Evolutionary conservation across 2,888 invertebrate species (phyloP), one percentile per base, ranked within the genome.

Genomic region (Ditylenchus weischeri): DNA sequence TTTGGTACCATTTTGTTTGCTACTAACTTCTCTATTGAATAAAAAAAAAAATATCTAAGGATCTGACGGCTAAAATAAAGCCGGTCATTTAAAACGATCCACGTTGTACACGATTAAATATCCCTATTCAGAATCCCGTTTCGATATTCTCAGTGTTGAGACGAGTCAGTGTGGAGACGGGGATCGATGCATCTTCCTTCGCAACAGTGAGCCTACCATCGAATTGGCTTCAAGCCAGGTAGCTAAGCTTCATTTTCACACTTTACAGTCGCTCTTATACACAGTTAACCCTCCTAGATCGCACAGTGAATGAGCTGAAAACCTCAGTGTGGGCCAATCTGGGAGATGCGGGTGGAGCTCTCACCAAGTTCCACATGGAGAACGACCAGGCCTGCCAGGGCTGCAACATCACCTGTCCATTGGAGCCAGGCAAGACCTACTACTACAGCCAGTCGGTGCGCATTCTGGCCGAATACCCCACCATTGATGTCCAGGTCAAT

Each of bases 401-500:
- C 43, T 63, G 59, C 49, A 73, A 73, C 61, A 62, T 73, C 48
- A 73, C 73, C 2, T 73, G 73, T 23, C 73, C 73, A 10, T 57
- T 73, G 57, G 64, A 70, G 54, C 66, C 65, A 18, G 70, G 70
- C 36, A 59, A 75, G 57, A 65, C 50, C 38, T 74, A 74, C 62
- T 73, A 57, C 59, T 73, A 73, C 64, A 75, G 63, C 36, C 73
- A 73, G 51, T 57, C 59, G 19, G 73, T 73, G 43, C 50, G 66
- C 29, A 68, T 72, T 35, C 66, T 68, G 23, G 21, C 36, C 36
- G 72, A 71, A 10, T 71, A 71, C 47, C 68, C 72, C 18, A 51
- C 62, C 7, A 59, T 72, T 18, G 61, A 62, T 61, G 35, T 51
- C 15, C 47, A 62, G 38, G 78, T 78, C 59, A 78, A 77, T 64